Conservation (phyloP, 2,888 invertebrate genomes). For the Brenthis hecate region DNA sequence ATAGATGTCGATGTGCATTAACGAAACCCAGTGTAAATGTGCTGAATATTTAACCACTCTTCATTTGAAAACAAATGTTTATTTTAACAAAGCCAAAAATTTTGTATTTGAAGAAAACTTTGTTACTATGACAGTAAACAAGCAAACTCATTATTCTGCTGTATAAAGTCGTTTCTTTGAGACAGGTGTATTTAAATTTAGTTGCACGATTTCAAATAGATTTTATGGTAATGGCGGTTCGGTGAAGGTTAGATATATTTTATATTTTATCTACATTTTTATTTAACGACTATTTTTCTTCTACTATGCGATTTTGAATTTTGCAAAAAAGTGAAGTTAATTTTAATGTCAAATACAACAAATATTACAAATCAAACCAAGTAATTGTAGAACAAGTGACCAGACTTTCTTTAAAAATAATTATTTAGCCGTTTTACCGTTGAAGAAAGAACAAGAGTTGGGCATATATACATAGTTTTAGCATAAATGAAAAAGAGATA, state of each 20-base stretch:
- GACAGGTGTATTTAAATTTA: conserved; percentile 3
- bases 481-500: too few relatives aligned
- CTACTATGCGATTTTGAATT: too few relatives aligned
- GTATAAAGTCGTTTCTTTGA: conserved; percentile 1
- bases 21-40: conserved; percentile 49
- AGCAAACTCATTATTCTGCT: conserved; percentile 2
- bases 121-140: not conserved
- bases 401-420: too few relatives aligned
- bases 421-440: too few relatives aligned
- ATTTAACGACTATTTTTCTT: too few relatives aligned
- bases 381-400: too few relatives aligned
- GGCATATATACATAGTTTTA: too few relatives aligned
- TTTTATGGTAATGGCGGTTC: not conserved
- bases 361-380: too few relatives aligned
- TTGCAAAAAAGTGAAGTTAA: too few relatives aligned
- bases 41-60: conserved; percentile 53
- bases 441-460: too few relatives aligned
- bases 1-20: conserved; percentile 57
- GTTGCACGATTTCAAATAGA: not conserved
- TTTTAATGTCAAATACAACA: too few relatives aligned
- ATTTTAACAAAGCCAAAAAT: conserved; percentile 20
- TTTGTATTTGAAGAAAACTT: conserved; percentile 31
- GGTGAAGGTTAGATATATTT: not conserved
- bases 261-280: not conserved
- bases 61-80: conserved; percentile 37